These are phyloP conservation scores for Drosophila pachea DNA, from an alignment of 1,140 invertebrate species.

Conservation along the genomic window DNA sequence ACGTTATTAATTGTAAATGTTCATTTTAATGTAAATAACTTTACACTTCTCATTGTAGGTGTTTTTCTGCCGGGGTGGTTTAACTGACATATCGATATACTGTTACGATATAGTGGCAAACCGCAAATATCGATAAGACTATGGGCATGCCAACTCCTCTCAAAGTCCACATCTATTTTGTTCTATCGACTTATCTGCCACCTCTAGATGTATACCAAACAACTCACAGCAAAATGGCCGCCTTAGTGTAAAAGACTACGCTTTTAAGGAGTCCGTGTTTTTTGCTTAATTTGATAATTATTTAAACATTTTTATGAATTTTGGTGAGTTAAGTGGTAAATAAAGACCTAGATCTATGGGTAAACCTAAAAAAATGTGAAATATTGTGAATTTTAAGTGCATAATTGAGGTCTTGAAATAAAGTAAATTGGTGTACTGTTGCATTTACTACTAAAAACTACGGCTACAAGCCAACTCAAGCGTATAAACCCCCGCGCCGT, in stretches of 20 bases:
- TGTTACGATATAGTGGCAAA: neutral
- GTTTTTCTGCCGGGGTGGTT: constrained; percentile 32
- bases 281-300: constrained; percentile 71
- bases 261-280: constrained; percentile 65
- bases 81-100: constrained; percentile 21
- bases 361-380: constrained; percentile 2
- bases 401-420: constrained; percentile 37
- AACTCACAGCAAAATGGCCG: constrained; percentile 56
- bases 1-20: constrained; percentile 33
- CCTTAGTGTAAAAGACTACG: constrained; percentile 54
- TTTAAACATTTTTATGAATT: constrained; percentile 68
- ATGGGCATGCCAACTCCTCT: constrained; percentile 14
- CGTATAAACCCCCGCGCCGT: constrained; percentile 58
- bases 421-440: constrained; percentile 30
- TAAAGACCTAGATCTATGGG: neutral
- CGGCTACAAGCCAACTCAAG: constrained; percentile 43
- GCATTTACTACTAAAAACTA: constrained; percentile 43
- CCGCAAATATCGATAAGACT: constrained; percentile 10
- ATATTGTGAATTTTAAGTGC: neutral
- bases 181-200: constrained; percentile 4
- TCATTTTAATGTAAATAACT: constrained; percentile 43
- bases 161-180: constrained; percentile 4
- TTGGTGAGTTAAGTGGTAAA: constrained; percentile 58
- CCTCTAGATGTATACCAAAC: constrained; percentile 47
- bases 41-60: constrained; percentile 32